Base-by-base conservation (phyloP, 1,140 invertebrate species). In the Ceratina australensis region DNA sequence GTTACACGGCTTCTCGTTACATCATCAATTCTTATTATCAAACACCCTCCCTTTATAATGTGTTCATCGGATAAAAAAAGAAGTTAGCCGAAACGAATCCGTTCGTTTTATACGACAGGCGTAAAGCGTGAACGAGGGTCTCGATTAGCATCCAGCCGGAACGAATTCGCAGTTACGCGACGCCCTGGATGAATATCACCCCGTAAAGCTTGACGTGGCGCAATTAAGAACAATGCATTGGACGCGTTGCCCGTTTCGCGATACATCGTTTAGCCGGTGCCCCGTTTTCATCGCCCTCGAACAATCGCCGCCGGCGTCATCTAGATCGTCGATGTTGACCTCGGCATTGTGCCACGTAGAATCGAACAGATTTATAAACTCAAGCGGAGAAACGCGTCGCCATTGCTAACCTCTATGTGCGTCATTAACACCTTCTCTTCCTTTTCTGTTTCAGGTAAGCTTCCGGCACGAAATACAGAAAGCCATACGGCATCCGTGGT, bases 361-460 rank as follows among this genome's bases (percentile, higher is more conserved):
- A 20, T 26, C 75, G 28, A 63, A 61, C 64, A 82, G 76, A 83
- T 83, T 83, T 82, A 75, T 82, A 82, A 83, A 76, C 71, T 79
- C 71, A 79, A 79, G 66, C 26, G 64, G 24, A 24, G 69, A 24
- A 71, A 80, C 60, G 71, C 57, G 61, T 47, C 74, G 47, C 47
- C 42, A 72, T 78, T 66, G 64, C 61, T 68, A 69, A 80, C 33
- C 64, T 73, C 73, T 80, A 84, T 64, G 68, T 80, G 56, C 59
- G 52, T 72, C 78, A 78, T 83, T 84, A 84, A 84, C 84, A 84
- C 80, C 80, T 57, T 80, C 33, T 59, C 74, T 20, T 73, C 72
- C 68, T 57, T 84, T 75, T 84, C 61, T 86, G 81, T 86, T 86
- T 22, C 73, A 83, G 84, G 84, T 86, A 78, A 86, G 78, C 73